Evolutionary conservation across 2,113 vertebrate genomes (phyloP).

Genomic region (Empidonax traillii): DNA sequence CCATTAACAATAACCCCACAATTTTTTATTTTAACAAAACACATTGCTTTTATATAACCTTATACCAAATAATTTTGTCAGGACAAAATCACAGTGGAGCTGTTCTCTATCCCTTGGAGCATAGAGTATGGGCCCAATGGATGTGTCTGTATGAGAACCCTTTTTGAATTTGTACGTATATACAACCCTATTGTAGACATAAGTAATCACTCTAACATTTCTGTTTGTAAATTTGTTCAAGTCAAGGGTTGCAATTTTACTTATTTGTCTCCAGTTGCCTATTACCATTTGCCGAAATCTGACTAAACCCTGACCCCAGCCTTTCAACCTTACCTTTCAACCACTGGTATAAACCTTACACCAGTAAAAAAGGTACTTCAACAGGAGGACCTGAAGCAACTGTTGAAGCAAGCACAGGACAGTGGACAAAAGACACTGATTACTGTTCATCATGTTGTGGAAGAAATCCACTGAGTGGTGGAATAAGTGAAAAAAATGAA

Average conservation of each 20-base stretch:
- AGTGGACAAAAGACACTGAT: background rate
- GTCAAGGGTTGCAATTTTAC: background rate
- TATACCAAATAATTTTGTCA: background rate
- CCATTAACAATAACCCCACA: background rate
- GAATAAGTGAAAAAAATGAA: rapidly evolving
- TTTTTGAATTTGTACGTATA: background rate
- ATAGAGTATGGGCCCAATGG: background rate
- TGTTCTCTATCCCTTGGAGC: too few relatives aligned
- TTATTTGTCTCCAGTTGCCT: background rate
- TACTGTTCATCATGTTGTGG: background rate
- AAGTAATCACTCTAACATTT: background rate
- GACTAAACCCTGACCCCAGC: background rate
- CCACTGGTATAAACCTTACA: background rate
- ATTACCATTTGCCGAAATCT: background rate
- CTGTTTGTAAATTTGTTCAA: background rate
- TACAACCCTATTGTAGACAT: background rate
- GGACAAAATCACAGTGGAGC: background rate
- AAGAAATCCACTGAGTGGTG: rapidly evolving
- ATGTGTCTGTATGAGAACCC: background rate
- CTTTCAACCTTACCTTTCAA: background rate
- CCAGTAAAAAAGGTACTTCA: background rate
- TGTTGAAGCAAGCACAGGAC: background rate
- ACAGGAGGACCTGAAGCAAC: background rate
- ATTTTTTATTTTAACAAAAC: background rate
- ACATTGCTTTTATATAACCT: background rate